Base-by-base conservation (phyloP, 2,113 vertebrate genomes). In the Sialia sialis region DNA sequence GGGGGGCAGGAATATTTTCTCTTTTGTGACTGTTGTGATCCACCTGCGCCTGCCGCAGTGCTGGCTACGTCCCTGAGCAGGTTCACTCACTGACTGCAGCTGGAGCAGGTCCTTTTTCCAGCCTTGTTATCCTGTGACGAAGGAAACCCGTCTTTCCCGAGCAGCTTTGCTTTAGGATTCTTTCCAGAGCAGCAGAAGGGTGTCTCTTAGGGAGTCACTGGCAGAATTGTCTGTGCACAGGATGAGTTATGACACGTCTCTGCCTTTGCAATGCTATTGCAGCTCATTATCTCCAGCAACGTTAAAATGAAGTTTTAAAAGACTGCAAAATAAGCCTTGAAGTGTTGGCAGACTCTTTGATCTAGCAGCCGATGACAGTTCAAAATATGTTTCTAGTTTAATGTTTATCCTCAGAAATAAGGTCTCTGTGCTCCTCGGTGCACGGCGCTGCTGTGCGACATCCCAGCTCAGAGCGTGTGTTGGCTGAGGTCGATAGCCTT, bases 321-420 rank as follows among this genome's bases (percentile, higher is more conserved):
- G 81, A 13, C 84, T 89, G 80, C 63, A 69, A 36, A 90, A 83
- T 74, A 90, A 95, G 75, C 91, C 84, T 95, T 87, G 93, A 95
- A 85, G 70, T 70, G 91, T 63, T 91, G 82, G 93, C 87, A 84
- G 82, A 2, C 36, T 77, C 94, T 95, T 94, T 95, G 91, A 96
- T 95, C 93, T 83, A 39, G 84, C 78, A 63, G 59, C 74, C 32
- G 74, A 26, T 87, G 87, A 89, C 89, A 95, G 91, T 91, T 95
- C 87, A 83, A 89, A 95, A 93, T 95, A 81, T 68, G 89, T 94
- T 91, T 85, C 81, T 74, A 15, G 94, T 87, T 89, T 60, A 69
- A 46, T 85, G 91, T 89, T 95, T 95, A 85, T 93, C 91, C 82
- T 85, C 63, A 72, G 91, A 69, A 94, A 62, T 79, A 46, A 90